A percentile compares a stretch with the other conserved stretches of the same genome.
Evolutionary conservation across 2,888 invertebrate genomes (phyloP).

Genomic region (Xanthia togata): DNA sequence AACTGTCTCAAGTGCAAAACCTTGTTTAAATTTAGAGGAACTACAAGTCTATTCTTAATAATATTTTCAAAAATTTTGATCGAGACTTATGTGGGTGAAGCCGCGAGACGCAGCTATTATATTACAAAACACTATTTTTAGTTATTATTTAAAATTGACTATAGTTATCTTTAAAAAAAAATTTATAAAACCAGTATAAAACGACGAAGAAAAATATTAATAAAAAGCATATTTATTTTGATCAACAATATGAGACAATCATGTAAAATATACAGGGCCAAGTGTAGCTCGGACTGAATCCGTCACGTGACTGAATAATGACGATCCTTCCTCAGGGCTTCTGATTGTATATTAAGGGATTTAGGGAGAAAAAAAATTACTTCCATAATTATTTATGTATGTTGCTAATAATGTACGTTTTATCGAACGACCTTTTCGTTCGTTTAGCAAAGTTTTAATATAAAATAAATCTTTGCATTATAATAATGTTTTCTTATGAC

Average conservation of each 20-base stretch:
- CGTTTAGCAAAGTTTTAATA: background rate
- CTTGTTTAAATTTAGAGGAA: no score
- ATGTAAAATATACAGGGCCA: background rate
- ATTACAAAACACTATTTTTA: no score
- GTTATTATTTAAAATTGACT: no score
- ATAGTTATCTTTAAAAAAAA: no score
- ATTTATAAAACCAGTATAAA: no score
- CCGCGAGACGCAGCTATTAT: no score
- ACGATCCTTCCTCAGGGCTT: conserved; percentile 48
- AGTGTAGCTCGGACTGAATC: conserved; percentile 19
- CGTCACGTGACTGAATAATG: conserved; percentile 44
- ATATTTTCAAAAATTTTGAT: no score
- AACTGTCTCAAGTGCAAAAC: no score
- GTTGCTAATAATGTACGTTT: conserved; percentile 35
- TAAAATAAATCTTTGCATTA: background rate
- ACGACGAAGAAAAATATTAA: no score
- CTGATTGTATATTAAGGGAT: conserved; percentile 53
- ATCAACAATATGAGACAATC: background rate
- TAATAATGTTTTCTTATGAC: background rate
- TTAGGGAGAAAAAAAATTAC: conserved; percentile 49
- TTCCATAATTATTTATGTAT: conserved; percentile 51
- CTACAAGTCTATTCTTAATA: no score
- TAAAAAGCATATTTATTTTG: no score
- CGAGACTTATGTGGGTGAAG: no score
- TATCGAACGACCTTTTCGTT: background rate